A percentile compares a stretch with the other conserved stretches of the same genome.
phyloP scores from a whole-genome alignment of 2,797 vertebrate genomes.

The Pseudomugil tenellus region DNA sequence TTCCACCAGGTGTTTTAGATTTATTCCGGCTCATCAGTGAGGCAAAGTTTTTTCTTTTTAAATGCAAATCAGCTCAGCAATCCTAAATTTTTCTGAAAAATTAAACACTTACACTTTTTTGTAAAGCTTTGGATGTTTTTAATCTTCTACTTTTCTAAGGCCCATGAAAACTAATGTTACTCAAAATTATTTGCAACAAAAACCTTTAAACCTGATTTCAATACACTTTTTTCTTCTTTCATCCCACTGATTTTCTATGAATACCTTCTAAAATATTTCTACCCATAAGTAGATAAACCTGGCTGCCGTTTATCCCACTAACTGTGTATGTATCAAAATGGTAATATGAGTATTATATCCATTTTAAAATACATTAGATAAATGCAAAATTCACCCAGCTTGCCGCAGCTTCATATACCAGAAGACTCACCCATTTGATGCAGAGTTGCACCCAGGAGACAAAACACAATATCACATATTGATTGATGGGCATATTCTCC shows the following conservation, averaged over 20 bases:
- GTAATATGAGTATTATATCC: no score
- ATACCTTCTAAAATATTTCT: background rate
- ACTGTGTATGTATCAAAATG: background rate
- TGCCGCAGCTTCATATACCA: no score
- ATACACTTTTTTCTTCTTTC: no score
- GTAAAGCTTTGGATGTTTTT: background rate
- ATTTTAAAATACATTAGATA: no score
- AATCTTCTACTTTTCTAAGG: background rate
- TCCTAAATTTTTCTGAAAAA: background rate
- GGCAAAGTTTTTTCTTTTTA: slow-evolving; percentile 10
- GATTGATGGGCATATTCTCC: no score
- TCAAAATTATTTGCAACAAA: no score
- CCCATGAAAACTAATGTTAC: no score
- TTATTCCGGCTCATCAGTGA: slow-evolving; percentile 21
- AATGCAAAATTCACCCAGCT: no score
- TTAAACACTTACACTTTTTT: background rate
- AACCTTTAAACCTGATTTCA: no score
- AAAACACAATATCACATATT: no score
- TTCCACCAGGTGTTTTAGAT: slow-evolving; percentile 21
- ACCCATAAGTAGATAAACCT: background rate
- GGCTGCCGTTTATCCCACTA: background rate
- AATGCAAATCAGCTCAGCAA: slow-evolving; percentile 23
- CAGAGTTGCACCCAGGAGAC: no score
- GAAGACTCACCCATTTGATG: no score
- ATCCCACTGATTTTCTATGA: background rate